These are phyloP conservation scores for Epizoanthus ramosus DNA, from an alignment of 92 coral and sea anemone genomes.

Conservation along the genomic window DNA sequence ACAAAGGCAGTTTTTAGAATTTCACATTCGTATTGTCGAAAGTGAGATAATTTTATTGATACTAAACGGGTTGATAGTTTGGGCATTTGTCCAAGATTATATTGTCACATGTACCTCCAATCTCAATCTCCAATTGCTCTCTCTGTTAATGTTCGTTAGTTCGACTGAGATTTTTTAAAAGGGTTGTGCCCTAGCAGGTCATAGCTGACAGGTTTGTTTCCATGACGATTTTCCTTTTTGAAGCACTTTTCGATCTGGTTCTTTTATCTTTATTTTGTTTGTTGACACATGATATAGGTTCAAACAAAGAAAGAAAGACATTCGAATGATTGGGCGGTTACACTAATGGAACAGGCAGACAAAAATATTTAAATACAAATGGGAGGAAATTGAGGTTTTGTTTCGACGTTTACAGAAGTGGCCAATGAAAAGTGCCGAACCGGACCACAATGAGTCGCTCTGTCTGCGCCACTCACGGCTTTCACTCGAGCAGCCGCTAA, in stretches of 20 bases:
- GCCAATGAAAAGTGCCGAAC: conserved; percentile 54
- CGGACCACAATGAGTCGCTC: conserved; percentile 9
- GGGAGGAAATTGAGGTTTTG: conserved; percentile 74
- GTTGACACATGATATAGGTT: conserved; percentile 34
- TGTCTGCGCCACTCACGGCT: conserved; percentile 12
- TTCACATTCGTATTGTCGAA: conserved; percentile 1
- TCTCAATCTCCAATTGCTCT: not conserved
- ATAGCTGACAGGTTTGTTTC: conserved; percentile 29
- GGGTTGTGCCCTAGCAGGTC: not conserved
- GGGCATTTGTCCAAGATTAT: not conserved
- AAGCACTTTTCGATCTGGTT: conserved; percentile 16
- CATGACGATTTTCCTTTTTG: not conserved
- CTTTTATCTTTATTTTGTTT: conserved; percentile 21
- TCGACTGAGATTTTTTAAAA: not conserved
- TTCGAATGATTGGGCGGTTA: conserved; percentile 49
- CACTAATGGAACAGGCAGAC: conserved; percentile 70
- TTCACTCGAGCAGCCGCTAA: conserved; percentile 53
- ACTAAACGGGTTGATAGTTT: not conserved
- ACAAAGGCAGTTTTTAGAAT: not conserved
- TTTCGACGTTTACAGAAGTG: conserved; percentile 54
- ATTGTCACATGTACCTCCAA: not conserved
- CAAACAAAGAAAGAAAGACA: conserved; percentile 37
- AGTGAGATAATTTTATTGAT: not conserved
- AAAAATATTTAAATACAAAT: conserved; percentile 72
- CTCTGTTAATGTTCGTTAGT: not conserved